These are phyloP conservation scores for Molothrus ater DNA, from an alignment of 2,797 vertebrate species.

Conservation along the genomic window DNA sequence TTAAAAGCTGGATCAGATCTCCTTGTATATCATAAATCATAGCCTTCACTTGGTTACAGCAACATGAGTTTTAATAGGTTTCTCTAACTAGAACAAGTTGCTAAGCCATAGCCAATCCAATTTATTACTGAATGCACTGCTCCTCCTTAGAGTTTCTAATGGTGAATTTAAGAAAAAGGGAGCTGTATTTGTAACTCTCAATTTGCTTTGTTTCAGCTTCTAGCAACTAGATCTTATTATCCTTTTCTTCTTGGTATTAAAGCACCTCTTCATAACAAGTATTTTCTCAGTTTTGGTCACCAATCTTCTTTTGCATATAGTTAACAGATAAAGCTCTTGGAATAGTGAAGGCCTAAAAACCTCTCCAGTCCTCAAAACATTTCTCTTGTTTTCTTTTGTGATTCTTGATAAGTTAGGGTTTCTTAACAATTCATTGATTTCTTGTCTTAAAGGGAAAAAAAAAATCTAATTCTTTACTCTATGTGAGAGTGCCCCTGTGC, in stretches of 20 bases:
- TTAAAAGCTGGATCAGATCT: neutral
- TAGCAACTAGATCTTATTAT: neutral
- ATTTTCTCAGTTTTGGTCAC: neutral
- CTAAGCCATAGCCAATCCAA: neutral
- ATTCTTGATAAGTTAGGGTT: neutral
- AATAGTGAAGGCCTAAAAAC: neutral
- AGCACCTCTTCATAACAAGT: neutral
- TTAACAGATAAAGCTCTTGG: neutral
- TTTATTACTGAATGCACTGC: neutral
- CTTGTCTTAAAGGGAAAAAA: neutral
- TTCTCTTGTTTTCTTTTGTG: neutral
- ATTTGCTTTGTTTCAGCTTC: neutral
- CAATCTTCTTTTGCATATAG: neutral
- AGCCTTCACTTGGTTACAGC: neutral
- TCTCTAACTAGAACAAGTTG: slow-evolving; percentile 12
- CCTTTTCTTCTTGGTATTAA: neutral
- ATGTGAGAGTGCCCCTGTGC: neutral
- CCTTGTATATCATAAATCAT: slow-evolving; percentile 15
- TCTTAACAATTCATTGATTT: neutral
- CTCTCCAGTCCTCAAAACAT: neutral
- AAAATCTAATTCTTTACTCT: neutral
- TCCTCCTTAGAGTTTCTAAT: neutral
- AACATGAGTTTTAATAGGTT: slow-evolving; percentile 8
- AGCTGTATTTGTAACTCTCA: neutral
- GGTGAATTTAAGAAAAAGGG: neutral